Evolutionary conservation across 1,140 invertebrate genomes (phyloP).

Genomic region (Drosophila arizonae): DNA sequence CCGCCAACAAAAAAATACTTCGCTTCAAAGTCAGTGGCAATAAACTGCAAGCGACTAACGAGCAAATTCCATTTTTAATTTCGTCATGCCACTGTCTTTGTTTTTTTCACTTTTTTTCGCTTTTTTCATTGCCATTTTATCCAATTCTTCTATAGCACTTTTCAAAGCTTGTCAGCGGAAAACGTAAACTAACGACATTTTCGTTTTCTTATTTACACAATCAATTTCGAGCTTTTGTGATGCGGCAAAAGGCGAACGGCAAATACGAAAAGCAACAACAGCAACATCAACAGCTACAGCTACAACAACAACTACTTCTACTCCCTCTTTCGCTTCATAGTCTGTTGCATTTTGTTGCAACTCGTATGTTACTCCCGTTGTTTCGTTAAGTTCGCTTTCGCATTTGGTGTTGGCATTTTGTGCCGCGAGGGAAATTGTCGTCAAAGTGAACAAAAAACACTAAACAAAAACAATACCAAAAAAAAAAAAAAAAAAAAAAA

Average conservation of each 20-base stretch:
- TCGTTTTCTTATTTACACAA: conserved; percentile 80
- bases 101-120: conserved; percentile 33
- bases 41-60: conserved; percentile 67
- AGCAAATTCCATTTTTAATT: conserved; percentile 79
- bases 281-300: background rate
- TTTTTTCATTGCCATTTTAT: conserved; percentile 10
- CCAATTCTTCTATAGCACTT: conserved; percentile 23
- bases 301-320: conserved; percentile 18
- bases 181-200: conserved; percentile 81
- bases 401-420: conserved; percentile 48
- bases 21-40: conserved; percentile 68
- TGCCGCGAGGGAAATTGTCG: conserved; percentile 78
- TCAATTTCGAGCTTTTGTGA: conserved; percentile 75
- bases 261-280: conserved; percentile 39
- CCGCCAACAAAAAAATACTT: conserved; percentile 40
- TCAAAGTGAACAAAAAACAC: conserved; percentile 60
- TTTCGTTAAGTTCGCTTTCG: conserved; percentile 50
- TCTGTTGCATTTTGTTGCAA: background rate
- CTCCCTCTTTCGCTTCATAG: conserved; percentile 11
- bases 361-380: conserved; percentile 35
- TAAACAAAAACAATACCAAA: conserved; percentile 37
- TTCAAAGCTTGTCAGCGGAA: conserved; percentile 75
- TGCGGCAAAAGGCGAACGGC: conserved; percentile 58
- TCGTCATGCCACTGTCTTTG: conserved; percentile 42
- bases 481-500: too few species aligned